Evolutionary conservation across 1,140 invertebrate species (phyloP).

Genomic region (Pseudomyrmex gracilis): DNA sequence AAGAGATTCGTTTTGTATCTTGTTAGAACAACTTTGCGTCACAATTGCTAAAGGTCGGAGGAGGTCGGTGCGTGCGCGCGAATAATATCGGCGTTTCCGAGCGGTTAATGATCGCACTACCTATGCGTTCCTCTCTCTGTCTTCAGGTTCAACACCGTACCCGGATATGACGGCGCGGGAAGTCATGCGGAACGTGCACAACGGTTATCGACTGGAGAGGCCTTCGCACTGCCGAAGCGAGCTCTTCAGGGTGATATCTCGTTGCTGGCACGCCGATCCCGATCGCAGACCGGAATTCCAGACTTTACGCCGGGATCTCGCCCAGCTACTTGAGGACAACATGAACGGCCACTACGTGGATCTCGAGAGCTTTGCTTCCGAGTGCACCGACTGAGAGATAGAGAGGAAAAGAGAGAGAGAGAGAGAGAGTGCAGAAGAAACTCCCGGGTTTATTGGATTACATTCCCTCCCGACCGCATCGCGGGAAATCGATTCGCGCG

Average conservation of each 20-base stretch:
- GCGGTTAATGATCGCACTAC: constrained; percentile 29
- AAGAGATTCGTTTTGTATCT: constrained; percentile 25
- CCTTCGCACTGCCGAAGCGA: constrained; percentile 91
- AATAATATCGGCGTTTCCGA: no score
- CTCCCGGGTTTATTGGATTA: neutral
- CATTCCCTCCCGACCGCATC: neutral
- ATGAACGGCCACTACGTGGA: constrained; percentile 92
- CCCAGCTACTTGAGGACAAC: constrained; percentile 89
- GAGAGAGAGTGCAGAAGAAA: neutral
- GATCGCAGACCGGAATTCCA: constrained; percentile 90
- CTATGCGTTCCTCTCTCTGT: neutral
- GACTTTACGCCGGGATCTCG: constrained; percentile 89
- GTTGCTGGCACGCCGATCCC: constrained; percentile 92
- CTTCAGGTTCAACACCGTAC: constrained; percentile 92
- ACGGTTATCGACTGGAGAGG: constrained; percentile 91
- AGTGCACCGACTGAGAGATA: constrained; percentile 86
- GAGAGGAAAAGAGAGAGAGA: neutral
- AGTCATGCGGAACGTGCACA: constrained; percentile 91
- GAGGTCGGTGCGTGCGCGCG: neutral
- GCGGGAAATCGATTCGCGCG: constrained; percentile 1
- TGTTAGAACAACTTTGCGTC: constrained; percentile 1
- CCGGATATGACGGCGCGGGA: constrained; percentile 92
- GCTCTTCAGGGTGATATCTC: constrained; percentile 90
- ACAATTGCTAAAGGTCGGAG: neutral
- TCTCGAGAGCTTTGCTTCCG: constrained; percentile 91